Evolutionary conservation across 1,140 invertebrate genomes (phyloP).

Genomic region (Arctopsyche grandis): DNA sequence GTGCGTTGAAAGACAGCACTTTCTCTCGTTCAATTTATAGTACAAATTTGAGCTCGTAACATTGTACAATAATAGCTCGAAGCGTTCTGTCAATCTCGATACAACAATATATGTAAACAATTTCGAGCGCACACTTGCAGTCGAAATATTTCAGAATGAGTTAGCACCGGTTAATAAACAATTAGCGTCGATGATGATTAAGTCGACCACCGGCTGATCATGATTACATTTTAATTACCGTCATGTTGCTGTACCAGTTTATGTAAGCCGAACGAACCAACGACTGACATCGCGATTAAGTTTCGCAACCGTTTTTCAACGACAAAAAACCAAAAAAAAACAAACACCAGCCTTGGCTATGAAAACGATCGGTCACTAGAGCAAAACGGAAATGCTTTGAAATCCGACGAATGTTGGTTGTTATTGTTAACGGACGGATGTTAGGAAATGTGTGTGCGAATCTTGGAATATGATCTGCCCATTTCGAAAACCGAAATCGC

Average conservation of each 20-base stretch:
- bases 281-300: neutral
- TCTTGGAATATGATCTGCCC: neutral
- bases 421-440: neutral
- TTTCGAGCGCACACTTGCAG: no score
- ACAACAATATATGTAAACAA: no score
- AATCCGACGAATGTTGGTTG: slow-evolving; percentile 25
- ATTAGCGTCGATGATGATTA: neutral
- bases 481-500: neutral
- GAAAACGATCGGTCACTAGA: slow-evolving; percentile 6
- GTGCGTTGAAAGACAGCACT: no score
- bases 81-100: no score
- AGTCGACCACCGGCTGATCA: neutral
- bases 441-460: slow-evolving; percentile 1
- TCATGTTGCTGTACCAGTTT: no score
- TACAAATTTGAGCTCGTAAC: no score
- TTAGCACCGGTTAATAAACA: neutral
- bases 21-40: no score
- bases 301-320: neutral
- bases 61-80: no score
- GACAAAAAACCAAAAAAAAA: neutral
- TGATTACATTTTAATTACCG: slow-evolving; percentile 4
- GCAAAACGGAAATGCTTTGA: slow-evolving; percentile 35
- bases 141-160: neutral
- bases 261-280: no score
- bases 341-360: neutral